A percentile compares a stretch with the other conserved stretches of the same genome.
phyloP scores from a whole-genome alignment of 2,797 vertebrate genomes.

The Neosilurus hyrtlii region DNA sequence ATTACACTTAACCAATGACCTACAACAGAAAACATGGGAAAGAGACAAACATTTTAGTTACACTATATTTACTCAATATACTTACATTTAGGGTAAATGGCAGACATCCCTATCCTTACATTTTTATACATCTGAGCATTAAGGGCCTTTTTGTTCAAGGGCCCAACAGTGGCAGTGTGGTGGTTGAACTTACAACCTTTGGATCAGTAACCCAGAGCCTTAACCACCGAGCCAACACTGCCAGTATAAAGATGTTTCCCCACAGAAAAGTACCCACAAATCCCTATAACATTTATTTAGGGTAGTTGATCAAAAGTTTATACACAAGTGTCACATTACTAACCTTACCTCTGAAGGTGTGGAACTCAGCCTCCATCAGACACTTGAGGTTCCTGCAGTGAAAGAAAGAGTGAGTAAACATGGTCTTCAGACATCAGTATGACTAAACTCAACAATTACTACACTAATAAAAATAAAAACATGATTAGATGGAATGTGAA shows the following conservation, averaged over 20 bases:
- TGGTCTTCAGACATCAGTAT: not conserved
- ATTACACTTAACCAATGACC: slow-evolving; percentile 56
- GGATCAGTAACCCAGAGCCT: too few relatives aligned
- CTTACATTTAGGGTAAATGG: too few relatives aligned
- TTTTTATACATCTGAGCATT: too few relatives aligned
- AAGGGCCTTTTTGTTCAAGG: too few relatives aligned
- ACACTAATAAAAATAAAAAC: not conserved
- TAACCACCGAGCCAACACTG: too few relatives aligned
- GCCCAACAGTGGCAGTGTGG: too few relatives aligned
- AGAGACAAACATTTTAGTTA: not conserved
- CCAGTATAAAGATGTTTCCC: too few relatives aligned
- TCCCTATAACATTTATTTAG: not conserved
- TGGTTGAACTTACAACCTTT: too few relatives aligned
- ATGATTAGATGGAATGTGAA: not conserved
- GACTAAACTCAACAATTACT: not conserved
- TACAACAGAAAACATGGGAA: slow-evolving; percentile 32
- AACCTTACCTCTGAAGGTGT: slow-evolving; percentile 51
- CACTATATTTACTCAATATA: not conserved
- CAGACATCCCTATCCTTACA: too few relatives aligned
- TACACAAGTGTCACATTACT: slow-evolving; percentile 23
- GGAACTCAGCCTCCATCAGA: slow-evolving; percentile 68
- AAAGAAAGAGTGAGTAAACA: slow-evolving; percentile 63
- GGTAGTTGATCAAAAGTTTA: not conserved
- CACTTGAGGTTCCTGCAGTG: slow-evolving; percentile 67
- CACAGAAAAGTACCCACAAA: not conserved